These are phyloP conservation scores for Ceratosolen solmsi DNA, from an alignment of 1,140 invertebrate species.

Conservation along the genomic window DNA sequence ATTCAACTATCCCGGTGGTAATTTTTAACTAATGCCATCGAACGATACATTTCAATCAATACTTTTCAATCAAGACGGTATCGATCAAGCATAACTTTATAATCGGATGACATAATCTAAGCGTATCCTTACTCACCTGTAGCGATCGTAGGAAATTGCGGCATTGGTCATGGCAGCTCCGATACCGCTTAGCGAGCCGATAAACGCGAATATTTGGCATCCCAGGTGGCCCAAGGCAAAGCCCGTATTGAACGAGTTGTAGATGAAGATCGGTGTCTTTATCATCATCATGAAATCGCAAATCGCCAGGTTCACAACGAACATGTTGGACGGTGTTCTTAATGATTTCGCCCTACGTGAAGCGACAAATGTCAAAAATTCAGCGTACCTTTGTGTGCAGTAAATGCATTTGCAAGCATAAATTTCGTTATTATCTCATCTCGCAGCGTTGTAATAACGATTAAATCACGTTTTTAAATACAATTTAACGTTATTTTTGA, in stretches of 20 bases:
- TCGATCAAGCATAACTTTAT: too few relatives aligned
- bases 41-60: too few relatives aligned
- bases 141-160: constrained; percentile 83
- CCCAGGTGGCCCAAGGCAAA: constrained; percentile 82
- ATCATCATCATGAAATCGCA: constrained; percentile 92
- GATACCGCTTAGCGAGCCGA: constrained; percentile 86
- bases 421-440: too few relatives aligned
- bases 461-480: too few relatives aligned
- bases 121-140: constrained; percentile 75
- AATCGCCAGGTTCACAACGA: constrained; percentile 89
- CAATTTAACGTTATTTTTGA: too few relatives aligned
- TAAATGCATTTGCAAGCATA: not conserved
- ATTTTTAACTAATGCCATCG: too few relatives aligned
- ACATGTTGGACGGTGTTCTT: constrained; percentile 91
- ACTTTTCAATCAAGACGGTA: too few relatives aligned
- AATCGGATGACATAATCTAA: too few relatives aligned
- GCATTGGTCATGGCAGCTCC: constrained; percentile 87
- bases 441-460: too few relatives aligned
- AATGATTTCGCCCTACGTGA: constrained; percentile 82
- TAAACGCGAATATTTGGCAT: constrained; percentile 85
- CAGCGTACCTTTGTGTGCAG: not conserved
- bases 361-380: not conserved
- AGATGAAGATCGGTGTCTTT: constrained; percentile 90
- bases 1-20: too few relatives aligned
- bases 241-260: constrained; percentile 86